Base-by-base conservation (phyloP, 2,888 invertebrate genomes). In the Hesperia comma region DNA sequence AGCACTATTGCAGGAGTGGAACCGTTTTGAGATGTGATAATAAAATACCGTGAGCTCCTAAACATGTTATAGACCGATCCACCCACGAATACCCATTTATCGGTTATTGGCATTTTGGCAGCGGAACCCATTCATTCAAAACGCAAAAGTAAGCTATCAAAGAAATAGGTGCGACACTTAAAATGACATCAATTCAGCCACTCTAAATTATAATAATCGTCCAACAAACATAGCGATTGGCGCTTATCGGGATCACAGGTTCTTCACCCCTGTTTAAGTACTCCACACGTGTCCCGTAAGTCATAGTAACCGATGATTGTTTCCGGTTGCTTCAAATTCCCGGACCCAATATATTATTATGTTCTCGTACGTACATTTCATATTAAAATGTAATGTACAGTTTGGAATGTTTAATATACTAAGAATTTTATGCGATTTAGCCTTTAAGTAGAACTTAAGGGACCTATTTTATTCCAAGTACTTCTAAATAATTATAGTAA, bases 121-220 rank as follows among this genome's bases (percentile, higher is more conserved):
- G 12, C 37, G 10, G 12, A 37, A 12, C 26, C 26, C 26, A 26
- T 26, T 26, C 2, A 26, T 26, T 26, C 12, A 37, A 46, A 46
- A 46, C 15, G 43, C 43, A 17, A 46, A 15, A 46, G 43, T 46
- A 46, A 46, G 43, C 43, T 17, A 46, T 46, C 43, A 46, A 46
- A 2, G 17, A 46, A 46, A 15, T 15, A 46, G 17, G 43, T 46
- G 17, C 6, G 15, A 46, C 12, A 17, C 43, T 17, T 46, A 17
- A 46, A 46, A 46, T 46, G 43, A 46, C 43, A 46, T 17, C 15
- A 17, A 46, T 46, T 46, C 43, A 46, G 15, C 43, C 43, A 46
- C 17, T 46, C 82, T 89, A 87, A 87, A 89, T 88, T 88, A 88
- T 87, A 85, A 85, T 85, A 85, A 85, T 85, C 78, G 81, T 73